phyloP scores from a whole-genome alignment of 2,797 vertebrate genomes.

The Cryptoprocta ferox region DNA sequence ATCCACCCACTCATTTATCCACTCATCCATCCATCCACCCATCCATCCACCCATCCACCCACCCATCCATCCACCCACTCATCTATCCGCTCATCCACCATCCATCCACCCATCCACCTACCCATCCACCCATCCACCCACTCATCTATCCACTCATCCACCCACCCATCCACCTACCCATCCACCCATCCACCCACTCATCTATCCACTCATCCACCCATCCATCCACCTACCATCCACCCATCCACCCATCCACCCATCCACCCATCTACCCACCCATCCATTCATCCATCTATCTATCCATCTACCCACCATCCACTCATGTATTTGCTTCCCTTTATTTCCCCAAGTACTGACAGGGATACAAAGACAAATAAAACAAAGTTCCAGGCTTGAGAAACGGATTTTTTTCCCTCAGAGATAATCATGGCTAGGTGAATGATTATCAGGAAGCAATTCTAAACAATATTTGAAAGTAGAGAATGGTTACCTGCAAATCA shows the following conservation, averaged over 20 bases:
- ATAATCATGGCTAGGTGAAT: background rate
- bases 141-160: background rate
- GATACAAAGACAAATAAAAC: background rate
- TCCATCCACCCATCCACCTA: background rate
- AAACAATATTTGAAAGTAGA: background rate
- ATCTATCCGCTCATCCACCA: background rate
- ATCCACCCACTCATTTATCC: background rate
- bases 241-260: background rate
- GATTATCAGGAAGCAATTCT: background rate
- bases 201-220: background rate
- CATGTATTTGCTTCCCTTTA: background rate
- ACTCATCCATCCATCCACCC: background rate
- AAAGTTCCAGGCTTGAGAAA: background rate
- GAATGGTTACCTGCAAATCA: background rate
- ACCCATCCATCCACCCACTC: background rate
- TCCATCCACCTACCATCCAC: background rate
- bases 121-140: background rate
- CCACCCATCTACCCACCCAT: background rate
- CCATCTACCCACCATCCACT: too few species aligned
- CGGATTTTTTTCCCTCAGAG: background rate
- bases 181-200: background rate
- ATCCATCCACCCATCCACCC: background rate
- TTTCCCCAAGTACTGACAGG: background rate
- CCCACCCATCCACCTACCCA: background rate
- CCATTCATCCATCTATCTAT: background rate